Evolutionary conservation across 2,797 vertebrate genomes (phyloP), one percentile per base, ranked within the genome.

Genomic region (Sylvilagus floridanus): DNA sequence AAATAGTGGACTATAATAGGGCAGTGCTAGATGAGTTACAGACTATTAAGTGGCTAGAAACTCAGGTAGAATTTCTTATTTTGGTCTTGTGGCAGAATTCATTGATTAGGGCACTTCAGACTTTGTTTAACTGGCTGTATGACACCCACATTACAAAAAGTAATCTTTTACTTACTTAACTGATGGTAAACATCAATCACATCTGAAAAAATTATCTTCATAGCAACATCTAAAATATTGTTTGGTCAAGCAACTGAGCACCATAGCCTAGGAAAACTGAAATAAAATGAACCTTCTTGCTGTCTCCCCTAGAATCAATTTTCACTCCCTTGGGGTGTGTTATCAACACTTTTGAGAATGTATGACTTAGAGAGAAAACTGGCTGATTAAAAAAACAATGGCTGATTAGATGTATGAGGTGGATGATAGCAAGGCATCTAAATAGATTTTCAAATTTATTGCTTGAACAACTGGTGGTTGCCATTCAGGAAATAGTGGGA

Each of bases 371-470:
- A 52, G 65, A 75, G 30, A 78, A 73, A 13, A 77, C 37, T 47
- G 57, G 37, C 73, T 79, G 62, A 72, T 82, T 47, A 47, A 47
- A 47, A 47, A 47, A 47, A 47, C 42, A 47, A 47, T 47, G 42
- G 8, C 42, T 95, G 54, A 10, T 87, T 66, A 13, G 4, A 24
- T 32, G 75, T 47, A 22, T 62, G 17, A 92, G 2, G 35, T 4
- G 28, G 85, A 28, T 7, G 13, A 90, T 7, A 77, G 62, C 69
- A 63, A 95, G 11, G 57, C 26, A 6, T 35, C 47, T 50, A 79
- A 84, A 26, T 65, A 88, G 68, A 84, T 85, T 92, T 91, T 32
- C 13, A 88, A 47, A 82, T 93, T 93, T 96, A 50, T 90, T 88
- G 83, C 42, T 88, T 93, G 78, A 88, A 65, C 37, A 73, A 26